phyloP scores from a whole-genome alignment of 2,888 invertebrate genomes.

The Hedya salicella region DNA sequence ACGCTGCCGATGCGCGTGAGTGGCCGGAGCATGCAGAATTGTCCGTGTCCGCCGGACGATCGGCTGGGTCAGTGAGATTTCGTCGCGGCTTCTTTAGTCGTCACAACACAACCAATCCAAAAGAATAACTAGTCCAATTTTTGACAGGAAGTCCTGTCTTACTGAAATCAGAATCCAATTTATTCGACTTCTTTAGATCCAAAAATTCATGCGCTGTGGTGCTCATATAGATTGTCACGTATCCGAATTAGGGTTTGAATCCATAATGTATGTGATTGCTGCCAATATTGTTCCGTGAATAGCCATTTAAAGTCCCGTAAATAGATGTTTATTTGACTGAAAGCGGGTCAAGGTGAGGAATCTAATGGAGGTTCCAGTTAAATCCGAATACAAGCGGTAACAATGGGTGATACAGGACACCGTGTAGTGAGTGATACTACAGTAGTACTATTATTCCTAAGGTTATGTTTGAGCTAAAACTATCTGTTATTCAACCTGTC shows the following conservation, averaged over 20 bases:
- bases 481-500: slow-evolving; percentile 49
- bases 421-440: background rate
- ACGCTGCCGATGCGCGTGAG: slow-evolving; percentile 56
- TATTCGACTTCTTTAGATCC: background rate
- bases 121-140: too few species aligned
- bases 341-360: slow-evolving; percentile 60
- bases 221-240: background rate
- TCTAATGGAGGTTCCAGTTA: slow-evolving; percentile 46
- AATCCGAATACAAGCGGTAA: slow-evolving; percentile 42
- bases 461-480: background rate
- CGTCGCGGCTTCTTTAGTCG: slow-evolving; percentile 51
- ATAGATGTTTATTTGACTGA: slow-evolving; percentile 35
- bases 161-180: too few species aligned
- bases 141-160: too few species aligned
- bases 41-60: slow-evolving; percentile 51
- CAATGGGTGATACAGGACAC: slow-evolving; percentile 55
- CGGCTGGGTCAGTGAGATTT: slow-evolving; percentile 62
- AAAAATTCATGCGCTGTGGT: background rate
- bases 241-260: slow-evolving; percentile 2
- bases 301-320: background rate
- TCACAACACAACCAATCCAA: background rate
- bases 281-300: background rate
- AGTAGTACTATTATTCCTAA: background rate
- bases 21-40: slow-evolving; percentile 63
- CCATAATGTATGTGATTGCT: background rate